These are phyloP conservation scores for Neolamprologus sp. DNA, from an alignment of 2,113 vertebrate species.

Conservation along the genomic window DNA sequence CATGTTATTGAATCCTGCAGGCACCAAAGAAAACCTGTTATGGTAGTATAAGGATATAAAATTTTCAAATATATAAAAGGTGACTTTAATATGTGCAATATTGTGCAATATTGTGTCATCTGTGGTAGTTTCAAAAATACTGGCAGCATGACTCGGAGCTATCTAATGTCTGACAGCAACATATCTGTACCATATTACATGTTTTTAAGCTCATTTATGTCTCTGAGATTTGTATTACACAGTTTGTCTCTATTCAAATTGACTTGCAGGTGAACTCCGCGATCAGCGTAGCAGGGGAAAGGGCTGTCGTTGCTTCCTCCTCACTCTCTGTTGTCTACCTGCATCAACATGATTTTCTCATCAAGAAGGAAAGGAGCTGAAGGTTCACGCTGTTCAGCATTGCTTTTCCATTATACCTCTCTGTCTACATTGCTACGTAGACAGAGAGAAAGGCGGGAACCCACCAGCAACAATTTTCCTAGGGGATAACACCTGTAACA, in stretches of 20 bases:
- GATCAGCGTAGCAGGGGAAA: neutral
- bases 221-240: neutral
- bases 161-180: neutral
- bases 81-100: neutral
- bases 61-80: neutral
- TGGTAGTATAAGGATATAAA: neutral
- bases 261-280: neutral
- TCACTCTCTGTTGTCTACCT: neutral
- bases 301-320: neutral
- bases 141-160: neutral
- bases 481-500: neutral
- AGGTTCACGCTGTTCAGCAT: neutral
- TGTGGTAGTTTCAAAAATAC: neutral
- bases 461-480: neutral
- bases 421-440: neutral
- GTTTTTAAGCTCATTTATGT: neutral
- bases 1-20: neutral
- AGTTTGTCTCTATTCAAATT: neutral
- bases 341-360: neutral
- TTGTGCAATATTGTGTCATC: neutral
- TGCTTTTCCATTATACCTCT: neutral
- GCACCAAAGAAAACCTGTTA: neutral
- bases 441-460: neutral
- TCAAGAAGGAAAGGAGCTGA: neutral
- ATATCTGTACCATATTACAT: neutral